phyloP scores from a whole-genome alignment of 2,888 invertebrate species.

The Salpingus planirostris region DNA sequence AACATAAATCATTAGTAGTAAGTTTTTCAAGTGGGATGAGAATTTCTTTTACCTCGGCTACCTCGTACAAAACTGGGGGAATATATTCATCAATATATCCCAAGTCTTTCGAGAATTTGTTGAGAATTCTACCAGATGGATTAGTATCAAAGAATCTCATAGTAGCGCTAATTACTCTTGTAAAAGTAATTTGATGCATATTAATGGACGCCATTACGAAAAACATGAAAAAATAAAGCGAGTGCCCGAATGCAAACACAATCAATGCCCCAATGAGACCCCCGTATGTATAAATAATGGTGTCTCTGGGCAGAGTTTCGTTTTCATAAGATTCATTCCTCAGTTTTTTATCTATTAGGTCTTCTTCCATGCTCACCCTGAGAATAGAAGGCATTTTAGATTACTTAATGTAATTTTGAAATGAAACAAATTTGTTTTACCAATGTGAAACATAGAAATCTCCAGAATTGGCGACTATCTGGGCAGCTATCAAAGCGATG shows the following conservation, averaged over 20 bases:
- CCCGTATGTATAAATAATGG: slow-evolving; percentile 43
- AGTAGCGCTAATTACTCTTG: slow-evolving; percentile 30
- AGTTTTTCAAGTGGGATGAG: too few relatives aligned
- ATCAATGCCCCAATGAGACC: slow-evolving; percentile 42
- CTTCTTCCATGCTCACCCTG: slow-evolving; percentile 36
- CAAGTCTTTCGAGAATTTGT: slow-evolving; percentile 43
- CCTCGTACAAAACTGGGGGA: slow-evolving; percentile 35
- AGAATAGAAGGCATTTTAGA: slow-evolving; percentile 9
- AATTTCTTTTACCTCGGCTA: slow-evolving; percentile 31
- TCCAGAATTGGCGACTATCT: slow-evolving; percentile 51
- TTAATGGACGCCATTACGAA: slow-evolving; percentile 35
- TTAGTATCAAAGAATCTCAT: slow-evolving; percentile 39
- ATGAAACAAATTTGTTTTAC: slow-evolving; percentile 39
- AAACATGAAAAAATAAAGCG: slow-evolving; percentile 34
- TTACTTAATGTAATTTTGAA: too few relatives aligned
- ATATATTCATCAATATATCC: slow-evolving; percentile 57
- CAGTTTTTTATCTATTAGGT: slow-evolving; percentile 19
- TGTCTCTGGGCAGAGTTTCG: slow-evolving; percentile 21
- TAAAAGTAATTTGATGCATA: slow-evolving; percentile 34
- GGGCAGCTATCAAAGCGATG: slow-evolving; percentile 47
- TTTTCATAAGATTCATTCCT: slow-evolving; percentile 16
- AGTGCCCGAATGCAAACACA: slow-evolving; percentile 30
- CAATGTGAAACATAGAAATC: slow-evolving; percentile 66
- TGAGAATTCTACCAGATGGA: slow-evolving; percentile 37
- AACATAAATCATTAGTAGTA: slow-evolving; percentile 4